phyloP scores from a whole-genome alignment of 2,797 vertebrate species.

The Ceyx erithaca region DNA sequence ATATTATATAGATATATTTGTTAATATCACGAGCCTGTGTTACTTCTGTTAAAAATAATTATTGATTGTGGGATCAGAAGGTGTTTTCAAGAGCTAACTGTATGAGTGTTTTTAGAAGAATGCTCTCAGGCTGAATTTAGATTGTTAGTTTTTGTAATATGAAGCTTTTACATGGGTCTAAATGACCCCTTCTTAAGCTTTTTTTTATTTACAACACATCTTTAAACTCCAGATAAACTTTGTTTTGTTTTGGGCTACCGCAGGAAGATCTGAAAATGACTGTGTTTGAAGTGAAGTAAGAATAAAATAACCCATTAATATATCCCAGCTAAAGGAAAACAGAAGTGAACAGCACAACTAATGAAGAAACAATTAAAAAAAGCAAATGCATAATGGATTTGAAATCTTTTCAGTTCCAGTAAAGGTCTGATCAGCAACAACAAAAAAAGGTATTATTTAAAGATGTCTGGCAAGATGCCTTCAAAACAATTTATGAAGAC shows the following conservation, averaged over 20 bases:
- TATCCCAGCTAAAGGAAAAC: background rate
- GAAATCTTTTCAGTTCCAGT: background rate
- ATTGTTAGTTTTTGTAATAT: background rate
- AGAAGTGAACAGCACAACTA: background rate
- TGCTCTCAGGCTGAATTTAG: background rate
- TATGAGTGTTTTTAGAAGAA: conserved; percentile 19
- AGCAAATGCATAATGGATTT: background rate
- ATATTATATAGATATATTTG: background rate
- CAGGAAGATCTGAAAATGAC: conserved; percentile 37
- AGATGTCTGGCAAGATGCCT: background rate
- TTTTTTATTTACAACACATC: conserved; percentile 37
- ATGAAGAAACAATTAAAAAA: background rate
- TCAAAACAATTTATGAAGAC: background rate
- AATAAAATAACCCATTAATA: background rate
- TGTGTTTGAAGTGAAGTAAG: conserved; percentile 8
- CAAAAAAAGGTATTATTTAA: too few relatives aligned
- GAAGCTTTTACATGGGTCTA: background rate
- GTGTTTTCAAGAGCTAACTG: background rate
- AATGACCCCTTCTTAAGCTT: background rate
- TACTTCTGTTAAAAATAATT: conserved; percentile 18
- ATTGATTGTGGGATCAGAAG: background rate
- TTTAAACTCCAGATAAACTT: conserved; percentile 28
- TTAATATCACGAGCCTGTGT: background rate
- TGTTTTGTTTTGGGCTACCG: background rate
- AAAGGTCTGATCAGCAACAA: background rate